phyloP scores from a whole-genome alignment of 2,797 vertebrate genomes.

The Poeciliopsis turneri region DNA sequence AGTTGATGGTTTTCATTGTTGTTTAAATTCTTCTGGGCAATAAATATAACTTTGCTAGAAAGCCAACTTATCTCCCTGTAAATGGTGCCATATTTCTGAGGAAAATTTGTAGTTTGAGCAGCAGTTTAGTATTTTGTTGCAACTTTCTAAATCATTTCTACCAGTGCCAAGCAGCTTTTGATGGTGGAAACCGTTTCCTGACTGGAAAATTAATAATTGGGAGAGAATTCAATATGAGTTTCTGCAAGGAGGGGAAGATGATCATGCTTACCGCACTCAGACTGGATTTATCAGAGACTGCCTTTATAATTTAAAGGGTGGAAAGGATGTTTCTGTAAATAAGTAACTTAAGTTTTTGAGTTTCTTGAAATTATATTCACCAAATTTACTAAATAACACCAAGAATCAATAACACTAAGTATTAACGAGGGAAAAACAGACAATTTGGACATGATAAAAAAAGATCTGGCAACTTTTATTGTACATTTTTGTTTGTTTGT shows the following conservation, averaged over 20 bases:
- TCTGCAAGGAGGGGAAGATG: background rate
- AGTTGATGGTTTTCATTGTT: background rate
- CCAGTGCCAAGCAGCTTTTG: background rate
- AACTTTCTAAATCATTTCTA: background rate
- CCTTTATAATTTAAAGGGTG: background rate
- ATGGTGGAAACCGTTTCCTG: background rate
- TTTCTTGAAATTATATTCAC: background rate
- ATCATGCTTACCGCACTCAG: background rate
- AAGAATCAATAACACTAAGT: background rate
- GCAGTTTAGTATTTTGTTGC: background rate
- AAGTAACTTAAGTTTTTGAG: background rate
- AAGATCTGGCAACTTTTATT: background rate
- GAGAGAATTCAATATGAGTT: background rate
- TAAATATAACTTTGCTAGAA: background rate
- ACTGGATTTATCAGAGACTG: background rate
- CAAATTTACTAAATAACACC: background rate
- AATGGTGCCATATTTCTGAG: background rate
- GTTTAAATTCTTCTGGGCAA: background rate
- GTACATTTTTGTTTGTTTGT: background rate
- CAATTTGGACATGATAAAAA: background rate
- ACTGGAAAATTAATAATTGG: background rate
- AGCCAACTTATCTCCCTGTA: background rate
- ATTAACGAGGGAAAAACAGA: background rate
- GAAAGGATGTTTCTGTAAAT: background rate
- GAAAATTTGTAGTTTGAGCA: background rate